Evolutionary conservation across 2,113 vertebrate species (phyloP).

Genomic region (Callospermophilus lateralis): DNA sequence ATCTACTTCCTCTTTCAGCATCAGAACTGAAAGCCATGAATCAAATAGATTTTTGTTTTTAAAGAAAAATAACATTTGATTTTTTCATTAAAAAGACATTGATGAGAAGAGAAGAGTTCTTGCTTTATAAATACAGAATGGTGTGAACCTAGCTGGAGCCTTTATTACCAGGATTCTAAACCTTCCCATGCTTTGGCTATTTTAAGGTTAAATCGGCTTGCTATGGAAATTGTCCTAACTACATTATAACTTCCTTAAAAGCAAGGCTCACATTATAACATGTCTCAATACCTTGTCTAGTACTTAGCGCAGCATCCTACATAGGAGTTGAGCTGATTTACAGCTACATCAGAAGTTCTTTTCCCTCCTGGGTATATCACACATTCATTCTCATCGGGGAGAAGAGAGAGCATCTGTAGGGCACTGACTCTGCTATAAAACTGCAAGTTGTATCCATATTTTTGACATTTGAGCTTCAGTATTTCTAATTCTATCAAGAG

Average conservation of each 20-base stretch:
- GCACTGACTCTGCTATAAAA: background rate
- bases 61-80: constrained; percentile 8
- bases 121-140: constrained; percentile 6
- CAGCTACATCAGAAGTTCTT: background rate
- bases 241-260: constrained; percentile 18
- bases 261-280: background rate
- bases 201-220: background rate
- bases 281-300: background rate
- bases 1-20: background rate
- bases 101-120: background rate
- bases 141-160: background rate
- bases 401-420: background rate
- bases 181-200: background rate
- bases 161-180: constrained; percentile 3
- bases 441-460: background rate
- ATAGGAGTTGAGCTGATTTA: background rate
- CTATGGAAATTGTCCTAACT: background rate
- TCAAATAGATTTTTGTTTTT: constrained; percentile 24
- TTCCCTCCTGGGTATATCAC: background rate
- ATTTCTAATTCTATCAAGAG: constrained; percentile 21
- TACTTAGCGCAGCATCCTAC: background rate
- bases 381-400: background rate
- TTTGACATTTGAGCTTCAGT: constrained; percentile 29
- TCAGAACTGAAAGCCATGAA: background rate
- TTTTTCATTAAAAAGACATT: constrained; percentile 8